Base-by-base conservation (phyloP, 2,113 vertebrate genomes). In the Coptodon rendalli region DNA sequence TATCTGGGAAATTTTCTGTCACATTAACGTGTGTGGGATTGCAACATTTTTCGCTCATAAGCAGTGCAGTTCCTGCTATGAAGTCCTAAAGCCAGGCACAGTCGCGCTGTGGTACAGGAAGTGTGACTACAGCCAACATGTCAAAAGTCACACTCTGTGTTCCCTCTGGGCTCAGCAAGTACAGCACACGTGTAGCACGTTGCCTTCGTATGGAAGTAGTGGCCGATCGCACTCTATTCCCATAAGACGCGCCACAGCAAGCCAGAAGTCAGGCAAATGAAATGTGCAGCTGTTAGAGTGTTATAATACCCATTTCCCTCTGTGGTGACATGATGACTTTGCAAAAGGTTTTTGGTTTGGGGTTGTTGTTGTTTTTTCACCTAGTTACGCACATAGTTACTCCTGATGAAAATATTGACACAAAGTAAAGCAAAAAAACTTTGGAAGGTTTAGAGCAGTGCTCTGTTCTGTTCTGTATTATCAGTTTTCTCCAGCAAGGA, bases 291-390 rank as follows among this genome's bases (percentile, higher is more conserved):
- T 45, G 68, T 73, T 27, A 17, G 11, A 54, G 14, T 45, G 9
- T 45, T 73, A 73, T 17, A 16, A 10, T 45, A 10, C 13, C 13
- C 68, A 24, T 14, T 71, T 71, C 68, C 22, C 22, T 73, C 13
- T 10, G 22, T 16, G 7, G n/a, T 40, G n/a, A 11, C 8, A 73
- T 17, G 13, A 45, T 45, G 38, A 27, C 66, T 71, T 24, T 43
- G n/a, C 38, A 40, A 9, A 71, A 43, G 4, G 13, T 63, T 34
- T 61, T 34, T 8, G 9, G 9, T 31, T 31, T 27, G 9, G 1
- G 1, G 1, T 19, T 19, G 9, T 50, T 8, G 5, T 31, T 2
- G 6, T 50, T 22, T 53, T 6, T 22, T 0, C 19, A 53, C 19
- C 52, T 53, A 53, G 19, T n/a, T 10, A 53, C 19, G 5, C 50